Percentiles rank a stretch among this genome's conserved stretches.
These are phyloP conservation scores for Syngnathus floridae DNA, from an alignment of 2,113 vertebrate species.

Conservation along the genomic window DNA sequence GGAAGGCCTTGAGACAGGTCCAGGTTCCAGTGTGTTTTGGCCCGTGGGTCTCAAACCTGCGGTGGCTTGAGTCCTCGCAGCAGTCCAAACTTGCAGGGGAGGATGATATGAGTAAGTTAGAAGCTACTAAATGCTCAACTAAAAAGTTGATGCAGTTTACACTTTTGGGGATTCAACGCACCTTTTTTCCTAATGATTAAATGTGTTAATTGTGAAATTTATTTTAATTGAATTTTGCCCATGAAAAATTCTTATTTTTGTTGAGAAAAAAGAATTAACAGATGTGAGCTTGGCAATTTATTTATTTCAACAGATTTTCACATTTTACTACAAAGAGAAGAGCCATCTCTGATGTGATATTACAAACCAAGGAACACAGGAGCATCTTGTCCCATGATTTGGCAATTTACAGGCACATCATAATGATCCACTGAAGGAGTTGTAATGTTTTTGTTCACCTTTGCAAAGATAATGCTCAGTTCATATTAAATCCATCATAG, in stretches of 20 bases:
- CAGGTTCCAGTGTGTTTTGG: constrained; percentile 21
- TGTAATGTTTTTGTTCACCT: too few relatives aligned
- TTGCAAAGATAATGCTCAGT: too few relatives aligned
- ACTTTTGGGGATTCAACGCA: neutral
- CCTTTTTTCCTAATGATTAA: neutral
- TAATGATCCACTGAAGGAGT: too few relatives aligned
- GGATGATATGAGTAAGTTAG: neutral
- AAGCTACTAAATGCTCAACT: neutral
- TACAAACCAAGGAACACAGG: neutral
- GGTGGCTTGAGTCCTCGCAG: neutral
- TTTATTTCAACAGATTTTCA: neutral
- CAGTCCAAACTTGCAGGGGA: neutral
- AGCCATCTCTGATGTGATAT: neutral
- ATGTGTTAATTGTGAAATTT: neutral
- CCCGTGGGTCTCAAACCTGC: constrained; percentile 7
- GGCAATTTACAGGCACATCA: neutral
- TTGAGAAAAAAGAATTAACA: neutral
- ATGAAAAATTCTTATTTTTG: neutral
- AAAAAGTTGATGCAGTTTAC: constrained; percentile 2
- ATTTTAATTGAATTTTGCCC: neutral
- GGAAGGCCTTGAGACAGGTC: constrained; percentile 14
- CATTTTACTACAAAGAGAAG: neutral
- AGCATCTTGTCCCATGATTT: neutral
- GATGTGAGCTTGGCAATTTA: neutral
- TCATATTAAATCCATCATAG: too few relatives aligned